phyloP scores from a whole-genome alignment of 1,140 invertebrate genomes.

The Chionoecetes opilio region DNA sequence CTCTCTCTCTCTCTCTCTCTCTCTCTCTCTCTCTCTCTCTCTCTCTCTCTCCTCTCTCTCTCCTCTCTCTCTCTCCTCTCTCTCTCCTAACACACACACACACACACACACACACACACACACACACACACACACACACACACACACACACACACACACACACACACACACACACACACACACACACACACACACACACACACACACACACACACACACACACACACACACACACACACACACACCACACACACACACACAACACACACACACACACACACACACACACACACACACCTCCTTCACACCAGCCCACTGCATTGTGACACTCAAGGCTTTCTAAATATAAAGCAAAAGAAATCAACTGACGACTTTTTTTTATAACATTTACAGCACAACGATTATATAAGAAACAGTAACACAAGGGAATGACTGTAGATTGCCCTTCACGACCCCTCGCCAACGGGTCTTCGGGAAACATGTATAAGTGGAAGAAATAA shows the following conservation, averaged over 20 bases:
- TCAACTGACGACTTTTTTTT: too few relatives aligned
- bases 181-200: slow-evolving; percentile 58
- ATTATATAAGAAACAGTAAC: slow-evolving; percentile 10
- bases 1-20: too few relatives aligned
- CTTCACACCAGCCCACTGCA: slow-evolving; percentile 3
- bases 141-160: slow-evolving; percentile 55
- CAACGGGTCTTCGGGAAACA: not conserved
- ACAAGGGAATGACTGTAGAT: slow-evolving; percentile 6
- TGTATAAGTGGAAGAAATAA: not conserved
- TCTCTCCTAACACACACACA: slow-evolving; percentile 1
- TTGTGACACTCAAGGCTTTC: slow-evolving; percentile 20
- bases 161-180: slow-evolving; percentile 58
- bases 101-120: slow-evolving; percentile 38
- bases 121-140: slow-evolving; percentile 41
- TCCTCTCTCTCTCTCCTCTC: not conserved
- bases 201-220: slow-evolving; percentile 58
- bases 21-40: too few relatives aligned
- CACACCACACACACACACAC: slow-evolving; percentile 50
- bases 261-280: slow-evolving; percentile 60
- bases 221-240: slow-evolving; percentile 57
- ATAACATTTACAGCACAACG: slow-evolving; percentile 13
- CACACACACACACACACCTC: slow-evolving; percentile 46
- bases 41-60: too few relatives aligned
- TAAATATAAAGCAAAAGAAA: not conserved
- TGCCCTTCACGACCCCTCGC: not conserved